Evolutionary conservation across 1,140 invertebrate genomes (phyloP).

Genomic region (Drosophila arawakana): DNA sequence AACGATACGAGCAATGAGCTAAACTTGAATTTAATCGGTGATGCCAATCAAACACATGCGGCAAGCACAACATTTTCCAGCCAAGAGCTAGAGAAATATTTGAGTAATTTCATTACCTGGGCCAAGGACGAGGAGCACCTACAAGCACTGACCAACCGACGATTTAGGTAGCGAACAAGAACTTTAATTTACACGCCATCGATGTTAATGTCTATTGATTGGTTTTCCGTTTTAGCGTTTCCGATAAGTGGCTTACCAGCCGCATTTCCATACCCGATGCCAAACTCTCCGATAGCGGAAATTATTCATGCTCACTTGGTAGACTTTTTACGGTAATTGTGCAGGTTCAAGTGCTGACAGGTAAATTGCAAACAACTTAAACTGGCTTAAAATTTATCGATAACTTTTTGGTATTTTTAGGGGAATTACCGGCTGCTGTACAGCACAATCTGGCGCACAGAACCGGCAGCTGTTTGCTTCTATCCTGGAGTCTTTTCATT

Average conservation of each 20-base stretch:
- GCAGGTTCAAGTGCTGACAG: slow-evolving; percentile 84
- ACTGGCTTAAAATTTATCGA: background rate
- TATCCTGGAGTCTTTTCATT: slow-evolving; percentile 40
- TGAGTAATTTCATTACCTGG: slow-evolving; percentile 84
- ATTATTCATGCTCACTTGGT: slow-evolving; percentile 84
- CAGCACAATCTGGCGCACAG: slow-evolving; percentile 73
- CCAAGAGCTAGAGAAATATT: slow-evolving; percentile 80
- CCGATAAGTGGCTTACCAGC: slow-evolving; percentile 78
- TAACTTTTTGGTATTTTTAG: slow-evolving; percentile 41
- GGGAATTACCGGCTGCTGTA: slow-evolving; percentile 84
- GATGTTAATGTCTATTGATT: background rate
- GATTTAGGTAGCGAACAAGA: slow-evolving; percentile 66
- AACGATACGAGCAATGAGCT: slow-evolving; percentile 54
- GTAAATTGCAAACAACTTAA: slow-evolving; percentile 35
- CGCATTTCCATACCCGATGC: slow-evolving; percentile 81
- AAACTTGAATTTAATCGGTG: slow-evolving; percentile 65
- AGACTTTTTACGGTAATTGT: slow-evolving; percentile 83
- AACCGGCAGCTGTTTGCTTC: slow-evolving; percentile 11
- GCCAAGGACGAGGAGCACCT: slow-evolving; percentile 80
- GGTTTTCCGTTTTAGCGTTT: slow-evolving; percentile 64
- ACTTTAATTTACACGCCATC: background rate
- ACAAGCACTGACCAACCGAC: slow-evolving; percentile 58
- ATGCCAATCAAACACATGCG: slow-evolving; percentile 70
- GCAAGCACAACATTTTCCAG: slow-evolving; percentile 67
- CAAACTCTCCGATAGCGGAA: slow-evolving; percentile 83